Evolutionary conservation across 2,113 vertebrate species (phyloP), one percentile per base, ranked within the genome.

Genomic region (Ramphastos sulfuratus): DNA sequence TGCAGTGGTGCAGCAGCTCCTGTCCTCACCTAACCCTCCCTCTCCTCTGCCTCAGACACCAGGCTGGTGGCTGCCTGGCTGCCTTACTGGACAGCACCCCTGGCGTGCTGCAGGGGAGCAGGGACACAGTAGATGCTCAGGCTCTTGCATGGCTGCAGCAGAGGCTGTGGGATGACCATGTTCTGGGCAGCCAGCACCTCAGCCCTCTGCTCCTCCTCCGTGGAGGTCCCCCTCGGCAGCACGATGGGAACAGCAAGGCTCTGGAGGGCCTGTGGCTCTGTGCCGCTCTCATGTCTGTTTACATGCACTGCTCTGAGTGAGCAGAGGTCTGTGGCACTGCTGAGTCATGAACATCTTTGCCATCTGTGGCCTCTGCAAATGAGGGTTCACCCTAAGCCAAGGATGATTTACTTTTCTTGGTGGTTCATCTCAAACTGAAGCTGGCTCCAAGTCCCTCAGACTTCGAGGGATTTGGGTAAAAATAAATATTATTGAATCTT

Each of bases 331-430:
- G 61, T 81, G 85, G 80, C 95, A 90, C 33, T 81, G 95, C 87
- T 95, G 80, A 95, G 69, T 92, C 90, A 86, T 75, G 19, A 95
- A 81, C 73, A 86, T 86, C 65, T 65, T 75, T 84, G 76, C 63
- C 69, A 63, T 86, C 90, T 84, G 81, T 93, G 93, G 90, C 82
- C 64, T 75, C 85, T 93, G 85, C 82, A 94, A 89, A 91, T 63
- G 46, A 83, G 21, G 73, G 71, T 33, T 89, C 72, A 63, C 63
- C 23, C 83, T 66, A 76, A 88, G 59, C 58, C 73, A 76, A 90
- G 70, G 87, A 90, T 88, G 42, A 90, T 95, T 92, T 94, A 93
- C 85, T 93, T 93, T 82, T 94, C 72, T 90, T 90, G 94, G 85
- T 66, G 84, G 35, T 33, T 94, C 63, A 70, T 60, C 74, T 83